These are phyloP conservation scores for Anoplophora glabripennis DNA, from an alignment of 1,140 invertebrate species.

Conservation along the genomic window DNA sequence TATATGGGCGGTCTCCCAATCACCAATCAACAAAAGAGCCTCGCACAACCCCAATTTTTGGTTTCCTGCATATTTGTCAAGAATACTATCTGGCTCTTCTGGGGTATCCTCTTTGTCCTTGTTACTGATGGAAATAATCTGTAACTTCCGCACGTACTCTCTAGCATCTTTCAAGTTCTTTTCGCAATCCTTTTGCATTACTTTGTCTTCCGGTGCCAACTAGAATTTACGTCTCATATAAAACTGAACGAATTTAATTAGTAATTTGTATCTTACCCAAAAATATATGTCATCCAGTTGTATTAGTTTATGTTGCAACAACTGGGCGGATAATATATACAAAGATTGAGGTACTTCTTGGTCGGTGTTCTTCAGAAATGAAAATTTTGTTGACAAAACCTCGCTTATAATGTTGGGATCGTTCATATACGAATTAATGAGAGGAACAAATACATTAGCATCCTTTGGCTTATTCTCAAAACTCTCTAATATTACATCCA, in stretches of 20 bases:
- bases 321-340: constrained; percentile 84
- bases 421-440: constrained; percentile 83
- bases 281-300: constrained; percentile 84
- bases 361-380: constrained; percentile 64
- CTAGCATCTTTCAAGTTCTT: constrained; percentile 79
- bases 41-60: constrained; percentile 93
- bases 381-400: constrained; percentile 92
- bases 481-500: constrained; percentile 95
- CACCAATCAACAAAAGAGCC: constrained; percentile 82
- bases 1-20: constrained; percentile 81
- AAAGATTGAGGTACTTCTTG: constrained; percentile 75
- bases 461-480: constrained; percentile 87
- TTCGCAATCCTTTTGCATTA: constrained; percentile 79
- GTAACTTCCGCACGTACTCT: constrained; percentile 83
- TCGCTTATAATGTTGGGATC: constrained; percentile 84
- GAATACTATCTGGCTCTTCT: constrained; percentile 66
- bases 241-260: not conserved
- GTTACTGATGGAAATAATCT: constrained; percentile 80
- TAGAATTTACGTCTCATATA: not conserved
- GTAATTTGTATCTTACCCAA: constrained; percentile 66
- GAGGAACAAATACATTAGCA: constrained; percentile 73
- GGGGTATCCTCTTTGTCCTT: constrained; percentile 72
- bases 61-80: constrained; percentile 74
- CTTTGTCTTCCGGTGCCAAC: constrained; percentile 69
- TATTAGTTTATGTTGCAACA: constrained; percentile 86